A percentile compares a stretch with the other conserved stretches of the same genome.
Evolutionary conservation across 2,888 invertebrate species (phyloP).

Genomic region (Tetanocera ferruginea): DNA sequence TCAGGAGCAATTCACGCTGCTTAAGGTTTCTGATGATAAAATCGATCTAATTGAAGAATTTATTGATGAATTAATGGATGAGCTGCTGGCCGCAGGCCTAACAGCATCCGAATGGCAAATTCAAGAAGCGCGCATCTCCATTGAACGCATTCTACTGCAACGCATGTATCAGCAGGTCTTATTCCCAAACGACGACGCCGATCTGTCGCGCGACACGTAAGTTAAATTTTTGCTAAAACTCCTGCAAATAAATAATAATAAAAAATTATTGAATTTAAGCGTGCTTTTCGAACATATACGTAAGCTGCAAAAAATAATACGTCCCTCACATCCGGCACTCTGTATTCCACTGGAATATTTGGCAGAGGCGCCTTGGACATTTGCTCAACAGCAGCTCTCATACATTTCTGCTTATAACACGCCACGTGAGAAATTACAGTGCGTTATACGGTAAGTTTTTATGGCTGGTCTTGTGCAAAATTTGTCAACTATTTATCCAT

Average conservation of each 20-base stretch:
- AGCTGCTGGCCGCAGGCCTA: slow-evolving; percentile 80
- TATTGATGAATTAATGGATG: slow-evolving; percentile 77
- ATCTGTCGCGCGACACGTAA: slow-evolving; percentile 90
- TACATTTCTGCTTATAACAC: slow-evolving; percentile 93
- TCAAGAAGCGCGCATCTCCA: slow-evolving; percentile 82
- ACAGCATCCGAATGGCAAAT: slow-evolving; percentile 73
- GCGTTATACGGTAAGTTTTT: slow-evolving; percentile 65
- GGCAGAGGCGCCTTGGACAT: slow-evolving; percentile 95
- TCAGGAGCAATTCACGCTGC: slow-evolving; percentile 82
- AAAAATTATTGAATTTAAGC: slow-evolving; percentile 68
- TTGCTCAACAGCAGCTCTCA: slow-evolving; percentile 90
- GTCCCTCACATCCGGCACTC: slow-evolving; percentile 85
- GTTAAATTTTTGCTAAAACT: slow-evolving; percentile 60
- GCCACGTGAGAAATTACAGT: slow-evolving; percentile 83
- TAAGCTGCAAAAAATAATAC: slow-evolving; percentile 81
- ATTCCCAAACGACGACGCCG: slow-evolving; percentile 97
- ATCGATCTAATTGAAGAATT: slow-evolving; percentile 89
- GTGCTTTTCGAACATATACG: slow-evolving; percentile 91
- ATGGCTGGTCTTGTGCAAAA: neutral
- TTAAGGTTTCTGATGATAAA: slow-evolving; percentile 90
- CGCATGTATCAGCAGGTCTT: slow-evolving; percentile 92
- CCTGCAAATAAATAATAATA: neutral
- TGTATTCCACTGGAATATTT: slow-evolving; percentile 86
- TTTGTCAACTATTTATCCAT: neutral
- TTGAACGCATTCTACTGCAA: slow-evolving; percentile 93